Conservation (phyloP, 2,797 vertebrate genomes). For the Catamblyrhynchus diadema region DNA sequence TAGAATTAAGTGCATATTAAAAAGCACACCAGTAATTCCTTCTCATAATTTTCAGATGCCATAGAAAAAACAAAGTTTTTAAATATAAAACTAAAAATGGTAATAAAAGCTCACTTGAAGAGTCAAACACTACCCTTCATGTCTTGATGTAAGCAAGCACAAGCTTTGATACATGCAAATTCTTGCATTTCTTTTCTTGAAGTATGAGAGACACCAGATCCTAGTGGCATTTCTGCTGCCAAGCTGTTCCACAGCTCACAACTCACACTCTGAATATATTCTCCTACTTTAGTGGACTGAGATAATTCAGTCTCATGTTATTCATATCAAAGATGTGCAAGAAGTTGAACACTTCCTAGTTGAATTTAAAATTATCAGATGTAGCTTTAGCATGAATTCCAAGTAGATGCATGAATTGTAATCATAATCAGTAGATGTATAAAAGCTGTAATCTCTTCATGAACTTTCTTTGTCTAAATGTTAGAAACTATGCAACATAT, state of each 20-base stretch:
- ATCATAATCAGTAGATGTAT: not conserved
- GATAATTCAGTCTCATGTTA: not conserved
- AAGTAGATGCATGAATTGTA: not conserved
- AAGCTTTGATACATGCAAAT: not conserved
- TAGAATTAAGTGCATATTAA: not conserved
- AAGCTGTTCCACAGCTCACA: constrained; percentile 11
- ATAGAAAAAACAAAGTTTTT: not conserved
- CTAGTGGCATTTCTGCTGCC: not conserved
- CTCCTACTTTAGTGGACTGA: not conserved
- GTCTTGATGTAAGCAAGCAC: not conserved
- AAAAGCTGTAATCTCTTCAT: not conserved
- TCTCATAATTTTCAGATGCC: not conserved
- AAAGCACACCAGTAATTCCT: not conserved
- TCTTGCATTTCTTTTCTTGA: not conserved
- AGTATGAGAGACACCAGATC: not conserved
- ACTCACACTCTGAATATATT: constrained; percentile 1
- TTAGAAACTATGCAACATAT: not conserved
- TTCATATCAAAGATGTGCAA: not conserved
- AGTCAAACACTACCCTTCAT: not conserved
- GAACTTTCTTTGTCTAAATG: not conserved
- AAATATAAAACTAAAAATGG: not conserved
- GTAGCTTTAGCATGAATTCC: not conserved
- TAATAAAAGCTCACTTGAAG: not conserved
- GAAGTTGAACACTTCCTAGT: not conserved
- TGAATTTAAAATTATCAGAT: not conserved